A percentile compares a stretch with the other conserved stretches of the same genome.
Conservation (phyloP, 2,797 vertebrate species). For the Cheirogaleus major region DNA sequence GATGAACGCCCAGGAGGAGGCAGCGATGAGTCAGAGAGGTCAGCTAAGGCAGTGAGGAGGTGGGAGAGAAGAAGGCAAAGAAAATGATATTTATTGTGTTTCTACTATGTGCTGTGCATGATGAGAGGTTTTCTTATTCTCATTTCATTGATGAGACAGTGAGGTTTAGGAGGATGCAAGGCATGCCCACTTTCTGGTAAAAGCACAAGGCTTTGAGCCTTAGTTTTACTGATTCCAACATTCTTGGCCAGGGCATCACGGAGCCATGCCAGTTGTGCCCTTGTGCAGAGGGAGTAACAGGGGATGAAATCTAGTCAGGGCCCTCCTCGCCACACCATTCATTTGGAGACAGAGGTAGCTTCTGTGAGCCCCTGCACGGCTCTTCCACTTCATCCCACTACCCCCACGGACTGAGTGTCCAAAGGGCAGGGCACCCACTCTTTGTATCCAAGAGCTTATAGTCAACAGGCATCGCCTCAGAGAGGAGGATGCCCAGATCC, state of each 20-base stretch:
- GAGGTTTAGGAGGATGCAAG: background rate
- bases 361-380: background rate
- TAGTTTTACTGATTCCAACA: background rate
- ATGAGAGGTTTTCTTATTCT: background rate
- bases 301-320: background rate
- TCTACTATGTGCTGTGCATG: accelerated
- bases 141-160: background rate
- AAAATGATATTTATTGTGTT: background rate
- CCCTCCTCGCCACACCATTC: accelerated
- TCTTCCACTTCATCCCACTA: background rate
- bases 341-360: background rate
- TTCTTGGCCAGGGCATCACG: background rate
- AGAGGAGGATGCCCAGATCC: background rate
- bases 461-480: background rate
- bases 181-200: background rate
- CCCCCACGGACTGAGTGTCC: no score
- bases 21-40: background rate
- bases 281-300: background rate
- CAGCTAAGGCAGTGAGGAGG: background rate
- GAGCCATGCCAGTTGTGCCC: background rate
- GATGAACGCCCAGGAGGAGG: background rate
- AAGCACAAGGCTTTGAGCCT: background rate
- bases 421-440: background rate
- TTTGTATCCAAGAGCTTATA: background rate
- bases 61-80: background rate